Evolutionary conservation across 1,140 invertebrate genomes (phyloP), one percentile per base, ranked within the genome.

Genomic region (Episyrphus balteatus): DNA sequence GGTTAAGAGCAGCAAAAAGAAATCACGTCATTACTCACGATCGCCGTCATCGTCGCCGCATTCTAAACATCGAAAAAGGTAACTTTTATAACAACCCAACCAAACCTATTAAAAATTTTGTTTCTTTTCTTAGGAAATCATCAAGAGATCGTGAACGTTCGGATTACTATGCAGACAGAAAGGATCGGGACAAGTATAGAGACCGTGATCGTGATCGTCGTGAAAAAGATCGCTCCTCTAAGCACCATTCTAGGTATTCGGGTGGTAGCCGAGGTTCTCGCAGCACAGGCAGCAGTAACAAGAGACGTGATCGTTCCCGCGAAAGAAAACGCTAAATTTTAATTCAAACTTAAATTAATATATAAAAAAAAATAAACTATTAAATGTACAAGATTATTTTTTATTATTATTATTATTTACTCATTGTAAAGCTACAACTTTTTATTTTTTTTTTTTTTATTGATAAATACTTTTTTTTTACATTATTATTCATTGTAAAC

Each of bases 1-100:
- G 51, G 51, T 55, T 8, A 67, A 66, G 39, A 61, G 57, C 21
- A 14, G 19, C 49, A 67, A 64, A 44, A 67, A 66, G 44, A 67
- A 67, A 46, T 62, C 62, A 7, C 53, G 62, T 5, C 61, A 68
- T 39, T 68, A 67, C 44, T 67, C 65, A 30, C 49, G 61, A 0
- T 66, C 65, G 0, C 55, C 54, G n/a, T 55, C 65, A 19, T 59
- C 50, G 30, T 68, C 65, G 34, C 65, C 65, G 37, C 62, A 67
- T 53, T 53, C 53, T 48, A 67, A 68, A 42, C 62, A 68, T 46
- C 58, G 61, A 7, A 68, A 67, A 40, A 57, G 62, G 64, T 67
- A 51, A 26, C n/a, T n/a, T n/a, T n/a, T n/a, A 8, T 14, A 26
- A 30, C 8, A 39, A 38, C 9, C 14, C 10, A 12, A 11, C 10